These are phyloP conservation scores for Crocallis elinguaria DNA, from an alignment of 2,888 invertebrate species.

Conservation along the genomic window DNA sequence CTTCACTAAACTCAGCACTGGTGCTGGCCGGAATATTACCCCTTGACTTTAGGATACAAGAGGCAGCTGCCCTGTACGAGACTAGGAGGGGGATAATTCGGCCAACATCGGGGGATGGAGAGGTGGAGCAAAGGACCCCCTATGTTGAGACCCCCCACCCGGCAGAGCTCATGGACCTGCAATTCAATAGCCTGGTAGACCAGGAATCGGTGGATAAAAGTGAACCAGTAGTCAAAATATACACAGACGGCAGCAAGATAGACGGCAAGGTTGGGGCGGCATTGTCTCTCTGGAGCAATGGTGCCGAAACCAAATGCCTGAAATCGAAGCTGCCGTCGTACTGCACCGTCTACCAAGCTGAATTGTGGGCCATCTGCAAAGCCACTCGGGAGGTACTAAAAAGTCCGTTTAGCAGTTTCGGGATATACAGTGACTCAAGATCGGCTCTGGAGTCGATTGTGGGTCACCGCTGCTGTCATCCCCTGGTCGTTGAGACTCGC, in stretches of 20 bases:
- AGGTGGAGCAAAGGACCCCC: not conserved
- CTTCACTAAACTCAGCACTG: too few relatives aligned
- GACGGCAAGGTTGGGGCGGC: conserved; percentile 14
- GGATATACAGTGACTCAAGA: conserved; percentile 4
- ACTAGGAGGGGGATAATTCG: conserved; percentile 5
- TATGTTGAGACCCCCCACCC: not conserved
- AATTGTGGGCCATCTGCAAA: too few relatives aligned
- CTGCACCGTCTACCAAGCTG: too few relatives aligned
- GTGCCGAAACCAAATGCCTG: not conserved
- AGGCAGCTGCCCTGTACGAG: conserved; percentile 10
- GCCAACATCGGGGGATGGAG: not conserved
- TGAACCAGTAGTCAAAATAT: not conserved
- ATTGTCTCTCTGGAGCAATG: not conserved
- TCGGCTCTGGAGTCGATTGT: not conserved
- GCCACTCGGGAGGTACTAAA: conserved; percentile 12
- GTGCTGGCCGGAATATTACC: too few relatives aligned
- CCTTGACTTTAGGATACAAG: conserved; percentile 11
- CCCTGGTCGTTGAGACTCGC: not conserved
- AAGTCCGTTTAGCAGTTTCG: not conserved
- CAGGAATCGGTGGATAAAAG: not conserved
- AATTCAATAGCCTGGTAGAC: not conserved
- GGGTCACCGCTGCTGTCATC: not conserved
- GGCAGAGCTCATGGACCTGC: not conserved
- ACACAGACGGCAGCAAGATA: not conserved
- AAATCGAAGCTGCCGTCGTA: conserved; percentile 4